Percentiles rank a stretch among this genome's conserved stretches.
phyloP scores from a whole-genome alignment of 2,888 invertebrate species.

The Ramazzottius varieornatus region DNA sequence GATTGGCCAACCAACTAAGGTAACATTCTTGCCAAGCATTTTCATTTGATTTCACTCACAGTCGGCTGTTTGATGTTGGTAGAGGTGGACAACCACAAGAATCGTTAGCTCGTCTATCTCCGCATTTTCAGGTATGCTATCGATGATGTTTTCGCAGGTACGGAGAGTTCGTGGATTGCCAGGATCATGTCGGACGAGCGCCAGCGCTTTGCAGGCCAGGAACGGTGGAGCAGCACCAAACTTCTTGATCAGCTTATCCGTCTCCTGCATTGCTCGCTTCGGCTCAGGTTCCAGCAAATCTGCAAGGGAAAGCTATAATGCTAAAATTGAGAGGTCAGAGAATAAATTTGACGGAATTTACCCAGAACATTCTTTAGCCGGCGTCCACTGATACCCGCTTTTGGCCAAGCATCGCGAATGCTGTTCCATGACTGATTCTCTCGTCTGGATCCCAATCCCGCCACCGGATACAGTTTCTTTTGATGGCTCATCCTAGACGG shows the following conservation, averaged over 20 bases:
- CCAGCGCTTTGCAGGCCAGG: background rate
- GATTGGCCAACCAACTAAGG: too few species aligned
- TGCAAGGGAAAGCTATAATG: background rate
- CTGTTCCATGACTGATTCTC: background rate
- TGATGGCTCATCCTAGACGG: too few species aligned
- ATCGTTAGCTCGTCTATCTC: background rate
- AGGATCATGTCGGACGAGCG: background rate
- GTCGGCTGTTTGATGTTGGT: background rate
- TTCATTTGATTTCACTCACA: too few species aligned
- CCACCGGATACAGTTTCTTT: background rate
- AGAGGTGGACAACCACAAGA: background rate
- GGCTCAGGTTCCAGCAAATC: background rate
- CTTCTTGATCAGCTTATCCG: background rate
- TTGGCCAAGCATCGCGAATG: background rate
- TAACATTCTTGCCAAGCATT: too few species aligned
- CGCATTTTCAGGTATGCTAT: background rate
- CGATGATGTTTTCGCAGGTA: background rate
- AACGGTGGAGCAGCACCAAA: background rate
- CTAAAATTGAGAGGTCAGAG: background rate
- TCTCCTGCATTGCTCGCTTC: background rate
- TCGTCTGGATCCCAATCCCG: background rate
- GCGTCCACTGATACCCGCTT: background rate
- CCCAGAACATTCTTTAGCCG: background rate
- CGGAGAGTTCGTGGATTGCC: background rate
- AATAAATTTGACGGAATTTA: background rate